Base-by-base conservation (phyloP, 2,888 invertebrate species). In the Leuctra nigra region DNA sequence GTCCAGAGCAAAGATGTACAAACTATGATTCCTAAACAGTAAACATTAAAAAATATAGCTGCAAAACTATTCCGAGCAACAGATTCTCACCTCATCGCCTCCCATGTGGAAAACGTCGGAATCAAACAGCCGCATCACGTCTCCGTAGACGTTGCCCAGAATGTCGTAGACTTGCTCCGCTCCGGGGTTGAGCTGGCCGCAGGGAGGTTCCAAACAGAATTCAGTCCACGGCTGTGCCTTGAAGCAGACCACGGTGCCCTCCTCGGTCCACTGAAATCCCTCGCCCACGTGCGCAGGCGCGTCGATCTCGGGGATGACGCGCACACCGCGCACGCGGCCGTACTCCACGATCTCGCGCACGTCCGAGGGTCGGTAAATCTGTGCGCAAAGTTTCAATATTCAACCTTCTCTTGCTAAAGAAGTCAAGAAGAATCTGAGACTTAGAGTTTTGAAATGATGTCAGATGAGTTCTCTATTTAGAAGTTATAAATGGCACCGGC, bases 241-340 rank as follows among this genome's bases (percentile, higher is more conserved):
- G 16, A 57, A 57, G 46, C 61, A 61, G 7, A 72, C 68, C 0
- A 68, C 66, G 7, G 70, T 63, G 48, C 71, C 64, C 24, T 69
- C 56, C 70, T 63, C 59, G 68, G 88, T 89, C 88, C 88, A 90
- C 71, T 90, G 88, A 89, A 89, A 90, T 20, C 90, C 90, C 69
- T 89, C 88, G 44, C 91, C 90, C 13, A 90, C 89, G 69, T 92
- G 92, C 59, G 91, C 91, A 0, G 94, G 94, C 54, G 91, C 90
- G 70, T 94, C 93, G 67, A 93, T 88, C 75, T 96, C 96, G 0
- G 95, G 94, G 66, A 96, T 69, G 9, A 96, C 86, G 38, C 91
- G 79, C 54, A 96, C 84, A 0, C 95, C 96, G 47, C 91, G 78
- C 25, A 79, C 74, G 18, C 81, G 70, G 0, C 83, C 91, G 66